These are phyloP conservation scores for Drosophila prostipennis DNA, from an alignment of 2,888 invertebrate genomes.

Conservation along the genomic window DNA sequence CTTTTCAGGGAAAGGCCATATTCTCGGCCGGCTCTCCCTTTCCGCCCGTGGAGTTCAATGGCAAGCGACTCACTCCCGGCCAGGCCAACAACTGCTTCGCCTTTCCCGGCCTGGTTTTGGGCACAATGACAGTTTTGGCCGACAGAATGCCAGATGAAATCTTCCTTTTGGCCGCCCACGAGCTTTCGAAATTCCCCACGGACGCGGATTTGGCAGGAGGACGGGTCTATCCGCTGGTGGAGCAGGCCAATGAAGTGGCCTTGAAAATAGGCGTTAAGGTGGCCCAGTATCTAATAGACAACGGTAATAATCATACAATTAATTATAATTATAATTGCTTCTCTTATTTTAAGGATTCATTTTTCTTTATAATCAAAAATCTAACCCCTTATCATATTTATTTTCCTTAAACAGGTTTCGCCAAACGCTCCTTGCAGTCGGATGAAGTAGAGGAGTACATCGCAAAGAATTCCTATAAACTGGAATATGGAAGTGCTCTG, in stretches of 20 bases:
- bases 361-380: too few relatives aligned
- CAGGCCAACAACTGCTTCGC: conserved; percentile 67
- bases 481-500: conserved; percentile 16
- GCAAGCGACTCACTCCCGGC: conserved; percentile 51
- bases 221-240: conserved; percentile 48
- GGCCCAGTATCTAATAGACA: conserved; percentile 35
- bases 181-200: conserved; percentile 35
- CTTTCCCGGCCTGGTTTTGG: conserved; percentile 64
- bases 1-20: conserved; percentile 52
- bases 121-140: conserved; percentile 24
- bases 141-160: conserved; percentile 49
- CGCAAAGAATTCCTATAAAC: conserved; percentile 22
- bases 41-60: conserved; percentile 58
- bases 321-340: too few relatives aligned
- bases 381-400: background rate
- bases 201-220: conserved; percentile 11
- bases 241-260: conserved; percentile 45
- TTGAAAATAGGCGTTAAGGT: conserved; percentile 37
- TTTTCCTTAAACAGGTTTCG: background rate
- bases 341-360: too few relatives aligned
- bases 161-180: conserved; percentile 50
- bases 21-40: conserved; percentile 67
- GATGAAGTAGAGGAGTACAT: conserved; percentile 31
- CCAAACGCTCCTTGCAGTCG: conserved; percentile 24
- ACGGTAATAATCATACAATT: conserved; percentile 10